A percentile compares a stretch with the other conserved stretches of the same genome.
Conservation (phyloP, 2,888 invertebrate species). For the Meiosimyza platycephala region DNA sequence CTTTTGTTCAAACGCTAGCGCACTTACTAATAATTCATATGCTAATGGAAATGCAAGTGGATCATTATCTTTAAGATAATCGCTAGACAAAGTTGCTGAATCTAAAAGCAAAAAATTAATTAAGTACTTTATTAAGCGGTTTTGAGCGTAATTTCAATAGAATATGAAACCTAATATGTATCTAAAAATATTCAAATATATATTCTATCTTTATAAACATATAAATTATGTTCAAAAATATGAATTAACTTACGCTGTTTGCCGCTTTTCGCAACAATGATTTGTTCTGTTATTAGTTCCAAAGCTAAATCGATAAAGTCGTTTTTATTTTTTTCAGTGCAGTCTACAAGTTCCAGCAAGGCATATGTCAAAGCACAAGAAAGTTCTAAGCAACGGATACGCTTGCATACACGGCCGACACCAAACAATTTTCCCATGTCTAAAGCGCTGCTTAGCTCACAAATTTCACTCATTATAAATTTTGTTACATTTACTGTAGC, state of each 20-base stretch:
- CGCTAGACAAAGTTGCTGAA: neutral
- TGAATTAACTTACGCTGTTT: slow-evolving; percentile 41
- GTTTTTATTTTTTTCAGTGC: slow-evolving; percentile 51
- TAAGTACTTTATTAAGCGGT: neutral
- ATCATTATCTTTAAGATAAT: slow-evolving; percentile 52
- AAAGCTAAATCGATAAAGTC: slow-evolving; percentile 59
- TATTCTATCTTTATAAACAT: neutral
- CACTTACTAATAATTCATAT: slow-evolving; percentile 56
- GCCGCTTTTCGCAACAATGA: slow-evolving; percentile 49
- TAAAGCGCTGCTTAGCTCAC: slow-evolving; percentile 56
- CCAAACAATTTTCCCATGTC: slow-evolving; percentile 56
- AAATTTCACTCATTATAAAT: slow-evolving; percentile 55
- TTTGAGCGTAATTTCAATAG: too few species aligned
- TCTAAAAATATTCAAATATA: neutral
- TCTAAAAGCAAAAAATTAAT: slow-evolving; percentile 5
- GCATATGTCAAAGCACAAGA: slow-evolving; percentile 61
- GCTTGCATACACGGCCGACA: slow-evolving; percentile 54
- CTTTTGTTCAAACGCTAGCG: slow-evolving; percentile 50
- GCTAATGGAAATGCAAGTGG: slow-evolving; percentile 59
- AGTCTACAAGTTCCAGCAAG: slow-evolving; percentile 55
- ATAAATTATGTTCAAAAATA: neutral
- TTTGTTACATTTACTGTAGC: slow-evolving; percentile 52
- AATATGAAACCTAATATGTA: neutral
- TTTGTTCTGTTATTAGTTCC: slow-evolving; percentile 61
- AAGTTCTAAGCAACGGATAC: slow-evolving; percentile 57